Evolutionary conservation across 2,797 vertebrate species (phyloP).

Genomic region (Eulemur rubriventer): DNA sequence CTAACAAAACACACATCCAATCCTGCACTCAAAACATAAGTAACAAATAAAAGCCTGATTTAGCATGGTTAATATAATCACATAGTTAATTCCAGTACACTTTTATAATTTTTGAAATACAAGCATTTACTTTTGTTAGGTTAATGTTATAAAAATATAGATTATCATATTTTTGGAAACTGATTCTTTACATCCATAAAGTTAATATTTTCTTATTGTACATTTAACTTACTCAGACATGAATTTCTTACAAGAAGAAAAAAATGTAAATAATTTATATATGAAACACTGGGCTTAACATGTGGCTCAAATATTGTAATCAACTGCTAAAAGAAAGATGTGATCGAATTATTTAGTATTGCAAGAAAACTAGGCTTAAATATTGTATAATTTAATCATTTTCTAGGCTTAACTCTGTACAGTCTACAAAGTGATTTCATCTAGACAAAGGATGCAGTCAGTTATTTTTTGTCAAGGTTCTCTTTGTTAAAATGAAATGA

Average conservation of each 20-base stretch:
- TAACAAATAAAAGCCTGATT: not conserved
- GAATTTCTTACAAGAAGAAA: not conserved
- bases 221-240: not conserved
- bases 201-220: slow-evolving; percentile 24
- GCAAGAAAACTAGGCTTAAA: not conserved
- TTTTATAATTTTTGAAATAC: not conserved
- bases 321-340: slow-evolving; percentile 2
- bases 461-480: not conserved
- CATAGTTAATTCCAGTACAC: not conserved
- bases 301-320: not conserved
- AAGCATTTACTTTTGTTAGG: not conserved
- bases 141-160: not conserved
- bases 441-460: slow-evolving; percentile 1
- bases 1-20: not conserved
- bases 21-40: not conserved
- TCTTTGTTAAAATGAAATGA: slow-evolving; percentile 1
- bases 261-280: not conserved
- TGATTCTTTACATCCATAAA: not conserved
- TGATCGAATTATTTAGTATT: not conserved
- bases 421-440: not conserved
- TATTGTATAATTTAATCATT: not conserved
- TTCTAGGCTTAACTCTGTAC: not conserved
- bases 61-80: not conserved
- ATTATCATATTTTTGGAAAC: not conserved
- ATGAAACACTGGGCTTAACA: not conserved